Base-by-base conservation (phyloP, 2,797 vertebrate species). In the Chiroxiphia lanceolata region DNA sequence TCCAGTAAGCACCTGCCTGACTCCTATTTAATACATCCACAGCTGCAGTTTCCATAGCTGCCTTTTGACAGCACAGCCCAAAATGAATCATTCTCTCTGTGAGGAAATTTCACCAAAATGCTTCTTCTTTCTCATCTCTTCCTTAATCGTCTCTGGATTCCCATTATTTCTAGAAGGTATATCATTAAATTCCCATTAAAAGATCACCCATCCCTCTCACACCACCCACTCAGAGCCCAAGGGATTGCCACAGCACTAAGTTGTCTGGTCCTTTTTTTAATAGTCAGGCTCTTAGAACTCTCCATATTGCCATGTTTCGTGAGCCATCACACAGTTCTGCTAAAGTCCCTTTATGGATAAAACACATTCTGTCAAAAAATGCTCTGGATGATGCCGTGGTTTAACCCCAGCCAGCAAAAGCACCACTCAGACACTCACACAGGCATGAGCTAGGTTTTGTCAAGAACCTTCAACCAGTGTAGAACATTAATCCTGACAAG, bases 11-110 rank as follows among this genome's bases (percentile, higher is more conserved):
- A 96, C 95, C 96, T 96, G 95, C 96, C 92, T 94, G 83, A 91
- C 86, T 96, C 94, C 57, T 90, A 75, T 94, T 95, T 97, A 92
- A 96, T 95, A 93, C 81, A 93, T 93, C 86, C 95, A 89, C 94
- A 97, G 96, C 95, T 97, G 96, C 91, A 94, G 90, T 96, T 97
- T 96, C 96, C 93, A 95, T 95, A 94, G 90, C 88, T 95, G 90
- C 85, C 64, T 96, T 95, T 93, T 75, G 76, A 90, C 67, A 93
- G 93, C 76, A 94, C 50, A 91, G 79, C 93, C 94, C 93, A 93
- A 94, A 95, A 95, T 96, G 80, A 95, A 93, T 96, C 89, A 87
- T 80, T 94, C 47, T 91, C 87, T 83, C 84, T 89, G 75, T 94
- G 85, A 97, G 84, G 71, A 96, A 95, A 84, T 94, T 86, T 96